A percentile compares a stretch with the other conserved stretches of the same genome.
phyloP scores from a whole-genome alignment of 2,888 invertebrate genomes.

The Lymantria dispar region DNA sequence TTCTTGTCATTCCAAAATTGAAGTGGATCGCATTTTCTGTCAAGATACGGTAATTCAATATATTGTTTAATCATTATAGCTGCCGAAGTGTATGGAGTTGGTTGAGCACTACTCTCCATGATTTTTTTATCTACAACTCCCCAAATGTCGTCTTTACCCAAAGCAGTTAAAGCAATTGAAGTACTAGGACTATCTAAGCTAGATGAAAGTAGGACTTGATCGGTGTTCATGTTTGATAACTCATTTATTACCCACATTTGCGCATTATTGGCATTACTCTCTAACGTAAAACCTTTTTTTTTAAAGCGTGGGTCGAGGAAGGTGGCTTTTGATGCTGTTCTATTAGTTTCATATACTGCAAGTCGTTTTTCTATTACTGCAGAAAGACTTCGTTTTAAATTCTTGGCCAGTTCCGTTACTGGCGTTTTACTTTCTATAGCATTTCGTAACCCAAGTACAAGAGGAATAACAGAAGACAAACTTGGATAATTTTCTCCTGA shows the following conservation, averaged over 20 bases:
- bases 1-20: too few relatives aligned
- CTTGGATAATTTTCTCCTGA: too few relatives aligned
- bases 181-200: neutral
- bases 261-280: too few relatives aligned
- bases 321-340: conserved; percentile 27
- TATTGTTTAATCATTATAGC: too few relatives aligned
- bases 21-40: too few relatives aligned
- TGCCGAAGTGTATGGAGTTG: neutral
- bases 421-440: conserved; percentile 6
- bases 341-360: conserved; percentile 18
- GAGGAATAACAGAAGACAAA: too few relatives aligned
- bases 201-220: conserved; percentile 20
- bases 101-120: conserved; percentile 21
- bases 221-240: too few relatives aligned
- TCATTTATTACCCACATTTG: too few relatives aligned
- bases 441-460: conserved; percentile 22
- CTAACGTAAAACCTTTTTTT: too few relatives aligned
- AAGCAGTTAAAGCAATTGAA: too few relatives aligned
- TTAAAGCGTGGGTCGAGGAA: too few relatives aligned
- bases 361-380: conserved; percentile 25
- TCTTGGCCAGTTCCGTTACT: conserved; percentile 15
- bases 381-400: conserved; percentile 21
- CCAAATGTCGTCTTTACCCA: neutral
- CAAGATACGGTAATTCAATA: too few relatives aligned
- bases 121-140: conserved; percentile 6